phyloP scores from a whole-genome alignment of 2,888 invertebrate species.

The Cybosia mesomella region DNA sequence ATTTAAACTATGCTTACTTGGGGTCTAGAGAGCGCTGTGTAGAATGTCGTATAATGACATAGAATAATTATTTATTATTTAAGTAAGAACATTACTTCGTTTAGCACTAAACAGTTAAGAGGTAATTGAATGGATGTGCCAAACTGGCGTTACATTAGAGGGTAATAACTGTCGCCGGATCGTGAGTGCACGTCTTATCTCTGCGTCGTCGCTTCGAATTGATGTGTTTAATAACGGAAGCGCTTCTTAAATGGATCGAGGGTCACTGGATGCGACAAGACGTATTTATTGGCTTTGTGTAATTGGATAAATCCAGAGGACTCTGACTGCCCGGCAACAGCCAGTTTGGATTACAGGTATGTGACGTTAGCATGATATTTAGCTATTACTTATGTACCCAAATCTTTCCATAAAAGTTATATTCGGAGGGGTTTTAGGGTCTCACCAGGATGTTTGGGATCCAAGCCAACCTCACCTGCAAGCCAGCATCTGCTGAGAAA shows the following conservation, averaged over 20 bases:
- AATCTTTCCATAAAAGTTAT: too few species aligned
- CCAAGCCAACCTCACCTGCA: too few species aligned
- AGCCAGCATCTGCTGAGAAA: too few species aligned
- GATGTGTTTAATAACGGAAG: constrained; percentile 81
- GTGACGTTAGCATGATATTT: too few species aligned
- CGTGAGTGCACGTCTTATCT: constrained; percentile 79
- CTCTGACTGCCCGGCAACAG: not conserved
- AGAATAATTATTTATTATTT: too few species aligned
- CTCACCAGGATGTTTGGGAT: too few species aligned
- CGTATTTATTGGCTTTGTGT: constrained; percentile 22
- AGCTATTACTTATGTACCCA: too few species aligned
- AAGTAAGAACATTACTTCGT: constrained; percentile 36
- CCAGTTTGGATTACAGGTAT: not conserved
- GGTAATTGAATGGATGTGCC: constrained; percentile 63
- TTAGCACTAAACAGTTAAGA: constrained; percentile 55
- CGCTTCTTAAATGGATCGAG: constrained; percentile 60
- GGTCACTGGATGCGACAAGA: constrained; percentile 56
- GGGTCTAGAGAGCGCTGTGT: too few species aligned
- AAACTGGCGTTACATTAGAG: constrained; percentile 71
- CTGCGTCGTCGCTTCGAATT: constrained; percentile 71
- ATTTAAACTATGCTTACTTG: too few species aligned
- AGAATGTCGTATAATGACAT: too few species aligned
- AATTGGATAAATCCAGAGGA: constrained; percentile 21
- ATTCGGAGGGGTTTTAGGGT: too few species aligned
- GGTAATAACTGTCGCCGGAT: constrained; percentile 74